Base-by-base conservation (phyloP, 2,113 vertebrate genomes). In the Mustela nigripes region DNA sequence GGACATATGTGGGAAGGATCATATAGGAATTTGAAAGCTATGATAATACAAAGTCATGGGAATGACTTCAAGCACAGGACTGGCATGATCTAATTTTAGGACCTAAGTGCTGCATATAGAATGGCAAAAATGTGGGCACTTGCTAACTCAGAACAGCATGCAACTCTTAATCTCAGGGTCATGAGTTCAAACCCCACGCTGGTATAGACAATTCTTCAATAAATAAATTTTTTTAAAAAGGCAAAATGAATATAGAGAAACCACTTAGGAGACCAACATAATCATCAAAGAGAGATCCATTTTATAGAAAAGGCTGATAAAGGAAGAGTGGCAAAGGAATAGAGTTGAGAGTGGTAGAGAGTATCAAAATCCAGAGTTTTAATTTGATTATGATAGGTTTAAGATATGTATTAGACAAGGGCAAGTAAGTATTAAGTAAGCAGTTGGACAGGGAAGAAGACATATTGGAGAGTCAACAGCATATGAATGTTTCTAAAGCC, bases 401-500 rank as follows among this genome's bases (percentile, higher is more conserved):
- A 45, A 62, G 42, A 91, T 69, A 11, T 31, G 11, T 83, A 26
- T 36, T 50, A 67, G 12, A 53, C 16, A 53, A 53, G 15, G 11
- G 84, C 56, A 97, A 83, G 19, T 81, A 89, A 2, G 48, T 60
- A 42, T 93, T 39, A 81, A 85, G 82, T 10, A 90, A 19, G 16
- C 5, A 86, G 24, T 2, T 95, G 12, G 56, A 90, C 6, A 92
- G 33, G 19, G 5, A 95, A 94, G 24, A 79, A 56, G n/a, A 78
- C 31, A 96, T 33, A 73, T 79, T 73, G 69, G 36, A 62, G 6
- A 60, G n/a, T 67, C 62, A 91, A 93, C 19, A n/a, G 21, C 28
- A 78, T 58, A 82, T 15, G 93, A 73, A 53, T 60, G 26, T 42
- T 89, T 80, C 42, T 84, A 89, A 98, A 97, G 28, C 14, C 53